Conservation (phyloP, 2,113 vertebrate genomes). For the Agapornis roseicollis region DNA sequence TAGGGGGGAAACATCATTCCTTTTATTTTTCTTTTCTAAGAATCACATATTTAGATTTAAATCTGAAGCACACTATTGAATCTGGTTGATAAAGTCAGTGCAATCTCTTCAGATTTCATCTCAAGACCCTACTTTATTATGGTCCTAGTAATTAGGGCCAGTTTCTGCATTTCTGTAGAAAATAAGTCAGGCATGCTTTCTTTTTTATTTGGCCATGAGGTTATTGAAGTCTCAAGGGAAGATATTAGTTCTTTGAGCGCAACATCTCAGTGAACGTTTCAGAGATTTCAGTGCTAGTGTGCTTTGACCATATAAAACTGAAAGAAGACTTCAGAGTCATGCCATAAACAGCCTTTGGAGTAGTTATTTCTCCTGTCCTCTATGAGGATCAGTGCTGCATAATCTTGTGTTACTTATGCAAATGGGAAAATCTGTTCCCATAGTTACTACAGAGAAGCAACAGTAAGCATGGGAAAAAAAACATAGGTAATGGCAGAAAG, state of each 20-base stretch:
- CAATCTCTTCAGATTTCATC: not conserved
- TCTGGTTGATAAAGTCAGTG: not conserved
- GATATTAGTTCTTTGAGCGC: not conserved
- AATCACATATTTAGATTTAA: not conserved
- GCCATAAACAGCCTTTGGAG: conserved; percentile 9
- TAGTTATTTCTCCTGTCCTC: not conserved
- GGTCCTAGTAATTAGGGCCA: not conserved
- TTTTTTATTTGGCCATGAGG: not conserved
- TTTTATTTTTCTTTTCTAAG: not conserved
- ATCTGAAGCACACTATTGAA: not conserved
- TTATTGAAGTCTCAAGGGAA: conserved; percentile 6
- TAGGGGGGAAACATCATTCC: not conserved
- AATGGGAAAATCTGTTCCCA: conserved; percentile 19
- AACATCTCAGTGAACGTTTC: not conserved
- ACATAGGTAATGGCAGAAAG: not conserved
- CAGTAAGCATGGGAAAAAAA: not conserved
- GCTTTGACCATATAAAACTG: conserved; percentile 25
- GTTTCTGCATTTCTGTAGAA: not conserved
- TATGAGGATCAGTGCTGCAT: not conserved
- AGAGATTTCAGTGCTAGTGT: not conserved
- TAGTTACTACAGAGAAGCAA: not conserved
- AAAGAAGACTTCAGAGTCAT: conserved; percentile 15
- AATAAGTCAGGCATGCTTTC: not conserved
- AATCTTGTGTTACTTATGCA: conserved; percentile 11
- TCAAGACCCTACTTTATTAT: not conserved